Conservation (phyloP, 2,797 vertebrate genomes). For the Carcharodon carcharias region DNA sequence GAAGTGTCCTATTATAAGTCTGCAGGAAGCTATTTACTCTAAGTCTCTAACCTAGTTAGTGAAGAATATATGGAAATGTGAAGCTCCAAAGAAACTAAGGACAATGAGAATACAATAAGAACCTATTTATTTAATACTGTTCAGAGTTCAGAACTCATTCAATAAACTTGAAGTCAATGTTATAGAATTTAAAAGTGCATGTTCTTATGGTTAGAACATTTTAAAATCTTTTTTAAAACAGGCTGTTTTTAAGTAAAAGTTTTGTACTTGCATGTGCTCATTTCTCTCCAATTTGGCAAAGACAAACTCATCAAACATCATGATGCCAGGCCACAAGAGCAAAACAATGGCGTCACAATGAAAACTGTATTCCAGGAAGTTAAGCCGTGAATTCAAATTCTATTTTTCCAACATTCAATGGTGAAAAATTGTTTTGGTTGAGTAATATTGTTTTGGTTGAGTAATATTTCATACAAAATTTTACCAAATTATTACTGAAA, state of each 20-base stretch:
- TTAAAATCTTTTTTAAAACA: background rate
- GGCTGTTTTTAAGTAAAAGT: background rate
- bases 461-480: background rate
- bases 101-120: background rate
- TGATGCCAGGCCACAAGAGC: background rate
- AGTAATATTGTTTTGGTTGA: background rate
- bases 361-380: background rate
- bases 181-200: background rate
- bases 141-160: background rate
- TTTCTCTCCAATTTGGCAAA: background rate
- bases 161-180: background rate
- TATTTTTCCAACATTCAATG: background rate
- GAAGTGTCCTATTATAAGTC: background rate
- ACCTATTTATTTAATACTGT: too few species aligned
- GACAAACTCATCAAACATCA: background rate
- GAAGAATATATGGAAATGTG: background rate
- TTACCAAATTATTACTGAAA: background rate
- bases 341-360: slow-evolving; percentile 4
- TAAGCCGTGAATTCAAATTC: background rate
- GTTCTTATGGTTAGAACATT: background rate
- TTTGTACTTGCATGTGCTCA: background rate
- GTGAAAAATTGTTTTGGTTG: too few species aligned
- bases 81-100: background rate
- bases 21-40: background rate
- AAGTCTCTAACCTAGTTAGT: background rate